Percentiles rank a stretch among this genome's conserved stretches.
phyloP scores from a whole-genome alignment of 2,888 invertebrate genomes.

The Luperina testacea region DNA sequence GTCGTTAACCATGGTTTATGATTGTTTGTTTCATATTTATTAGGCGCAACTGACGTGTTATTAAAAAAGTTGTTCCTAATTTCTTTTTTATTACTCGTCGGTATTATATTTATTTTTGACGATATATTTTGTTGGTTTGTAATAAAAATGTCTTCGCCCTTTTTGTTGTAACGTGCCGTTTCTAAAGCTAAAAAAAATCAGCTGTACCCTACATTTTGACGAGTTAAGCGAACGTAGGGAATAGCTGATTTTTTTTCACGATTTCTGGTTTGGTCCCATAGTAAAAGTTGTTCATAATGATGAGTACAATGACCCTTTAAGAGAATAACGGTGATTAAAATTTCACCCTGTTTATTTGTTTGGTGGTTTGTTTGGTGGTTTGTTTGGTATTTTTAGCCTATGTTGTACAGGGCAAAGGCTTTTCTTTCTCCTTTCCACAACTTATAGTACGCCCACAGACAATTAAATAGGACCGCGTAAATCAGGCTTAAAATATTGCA shows the following conservation, averaged over 20 bases:
- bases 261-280: too few species aligned
- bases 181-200: background rate
- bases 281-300: too few species aligned
- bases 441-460: too few species aligned
- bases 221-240: too few species aligned
- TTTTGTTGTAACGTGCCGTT: background rate
- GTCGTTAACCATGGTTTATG: constrained; percentile 55
- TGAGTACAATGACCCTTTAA: too few species aligned
- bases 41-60: constrained; percentile 49
- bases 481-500: background rate
- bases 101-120: constrained; percentile 33
- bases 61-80: constrained; percentile 63
- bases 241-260: too few species aligned
- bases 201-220: too few species aligned
- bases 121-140: constrained; percentile 22
- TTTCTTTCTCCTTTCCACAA: background rate
- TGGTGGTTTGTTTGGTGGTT: too few species aligned
- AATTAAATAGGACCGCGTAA: background rate
- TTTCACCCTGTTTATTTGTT: too few species aligned
- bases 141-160: constrained; percentile 26
- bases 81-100: constrained; percentile 52
- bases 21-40: constrained; percentile 57
- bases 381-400: background rate
- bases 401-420: background rate
- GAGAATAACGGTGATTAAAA: too few species aligned